These are phyloP conservation scores for Psammodynastes pulverulentus DNA, from an alignment of 2,113 vertebrate genomes.

Conservation along the genomic window DNA sequence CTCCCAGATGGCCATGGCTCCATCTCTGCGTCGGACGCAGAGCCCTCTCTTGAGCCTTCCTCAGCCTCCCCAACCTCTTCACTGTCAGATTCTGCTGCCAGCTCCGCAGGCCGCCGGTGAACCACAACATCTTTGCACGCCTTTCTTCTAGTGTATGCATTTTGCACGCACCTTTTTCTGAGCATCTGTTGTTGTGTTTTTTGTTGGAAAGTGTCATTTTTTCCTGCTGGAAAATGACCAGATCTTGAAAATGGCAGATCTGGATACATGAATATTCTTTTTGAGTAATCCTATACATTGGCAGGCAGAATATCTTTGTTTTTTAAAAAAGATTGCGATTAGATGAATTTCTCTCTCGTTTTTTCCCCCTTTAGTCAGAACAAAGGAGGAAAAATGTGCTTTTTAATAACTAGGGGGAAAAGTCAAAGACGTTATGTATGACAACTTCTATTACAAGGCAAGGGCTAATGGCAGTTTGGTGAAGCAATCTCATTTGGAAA, in stretches of 20 bases:
- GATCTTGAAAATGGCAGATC: background rate
- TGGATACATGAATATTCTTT: background rate
- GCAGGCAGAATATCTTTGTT: background rate
- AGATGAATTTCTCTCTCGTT: background rate
- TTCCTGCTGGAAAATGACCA: background rate
- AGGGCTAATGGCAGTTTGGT: background rate
- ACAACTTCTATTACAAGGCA: background rate
- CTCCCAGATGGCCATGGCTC: too few species aligned
- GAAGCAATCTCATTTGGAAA: background rate
- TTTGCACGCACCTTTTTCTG: background rate
- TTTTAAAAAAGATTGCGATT: background rate
- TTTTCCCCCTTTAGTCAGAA: background rate
- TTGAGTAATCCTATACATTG: background rate
- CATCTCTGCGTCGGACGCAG: too few species aligned
- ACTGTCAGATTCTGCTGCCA: too few species aligned
- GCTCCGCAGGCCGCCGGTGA: too few species aligned
- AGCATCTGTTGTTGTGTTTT: too few species aligned
- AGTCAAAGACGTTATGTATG: background rate
- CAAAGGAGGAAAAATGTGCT: background rate
- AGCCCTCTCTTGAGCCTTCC: too few species aligned
- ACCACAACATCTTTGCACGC: too few species aligned
- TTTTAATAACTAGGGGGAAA: background rate
- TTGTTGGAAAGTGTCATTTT: background rate
- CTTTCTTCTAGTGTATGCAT: background rate
- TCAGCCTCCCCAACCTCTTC: too few species aligned